phyloP scores from a whole-genome alignment of 1,140 invertebrate species.

The Zophobas morio region DNA sequence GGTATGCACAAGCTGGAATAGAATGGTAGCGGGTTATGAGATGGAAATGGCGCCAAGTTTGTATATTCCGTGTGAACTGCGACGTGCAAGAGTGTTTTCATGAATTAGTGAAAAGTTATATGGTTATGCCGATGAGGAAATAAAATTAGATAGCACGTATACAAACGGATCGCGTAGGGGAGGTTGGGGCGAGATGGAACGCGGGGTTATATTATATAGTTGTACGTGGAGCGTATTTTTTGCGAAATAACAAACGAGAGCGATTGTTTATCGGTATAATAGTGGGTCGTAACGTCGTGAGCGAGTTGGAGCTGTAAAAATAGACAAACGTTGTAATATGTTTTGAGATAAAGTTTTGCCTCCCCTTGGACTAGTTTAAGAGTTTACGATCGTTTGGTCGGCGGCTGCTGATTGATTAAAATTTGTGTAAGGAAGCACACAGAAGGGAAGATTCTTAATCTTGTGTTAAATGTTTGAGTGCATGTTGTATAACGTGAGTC shows the following conservation, averaged over 20 bases:
- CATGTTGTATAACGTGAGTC: slow-evolving; percentile 16
- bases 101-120: slow-evolving; percentile 6
- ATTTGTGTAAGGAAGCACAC: neutral
- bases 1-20: neutral
- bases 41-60: slow-evolving; percentile 17
- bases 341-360: no score
- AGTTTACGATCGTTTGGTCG: neutral
- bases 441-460: slow-evolving; percentile 24
- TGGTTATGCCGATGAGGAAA: neutral
- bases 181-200: neutral
- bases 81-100: slow-evolving; percentile 3
- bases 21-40: slow-evolving; percentile 2
- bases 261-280: no score
- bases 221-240: no score
- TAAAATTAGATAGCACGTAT: slow-evolving; percentile 2
- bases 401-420: slow-evolving; percentile 31
- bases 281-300: no score
- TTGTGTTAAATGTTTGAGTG: slow-evolving; percentile 30
- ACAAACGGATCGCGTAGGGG: neutral
- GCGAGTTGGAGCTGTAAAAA: no score
- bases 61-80: slow-evolving; percentile 8
- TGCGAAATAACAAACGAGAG: no score
- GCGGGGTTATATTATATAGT: no score
- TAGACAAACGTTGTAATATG: no score
- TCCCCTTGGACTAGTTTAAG: no score